Conservation (phyloP, 1,140 invertebrate genomes). For the Bradysia coprophila region DNA sequence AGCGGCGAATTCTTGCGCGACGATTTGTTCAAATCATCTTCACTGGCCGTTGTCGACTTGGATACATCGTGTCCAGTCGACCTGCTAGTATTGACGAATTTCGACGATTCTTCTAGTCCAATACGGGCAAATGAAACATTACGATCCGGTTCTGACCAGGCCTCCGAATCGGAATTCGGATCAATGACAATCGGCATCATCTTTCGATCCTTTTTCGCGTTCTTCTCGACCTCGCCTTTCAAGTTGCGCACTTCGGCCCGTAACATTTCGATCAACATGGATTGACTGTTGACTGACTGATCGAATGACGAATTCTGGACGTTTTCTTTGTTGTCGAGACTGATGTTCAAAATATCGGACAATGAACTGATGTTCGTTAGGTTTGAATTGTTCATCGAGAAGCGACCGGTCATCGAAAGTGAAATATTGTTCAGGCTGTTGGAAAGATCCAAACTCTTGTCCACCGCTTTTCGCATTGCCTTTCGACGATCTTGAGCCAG, state of each 20-base stretch:
- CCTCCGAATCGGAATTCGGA: conserved; percentile 55
- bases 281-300: conserved; percentile 15
- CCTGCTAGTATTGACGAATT: neutral
- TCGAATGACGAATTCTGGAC: conserved; percentile 14
- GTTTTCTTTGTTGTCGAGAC: conserved; percentile 12
- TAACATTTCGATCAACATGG: conserved; percentile 18
- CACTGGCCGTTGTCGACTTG: neutral
- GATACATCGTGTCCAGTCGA: neutral
- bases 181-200: conserved; percentile 15
- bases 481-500: conserved; percentile 27
- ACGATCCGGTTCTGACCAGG: conserved; percentile 69
- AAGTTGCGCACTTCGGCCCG: conserved; percentile 25
- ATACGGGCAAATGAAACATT: conserved; percentile 59
- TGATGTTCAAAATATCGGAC: conserved; percentile 19
- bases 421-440: conserved; percentile 28
- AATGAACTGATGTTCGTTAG: conserved; percentile 26
- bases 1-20: neutral
- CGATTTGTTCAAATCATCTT: neutral
- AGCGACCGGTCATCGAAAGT: conserved; percentile 11
- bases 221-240: conserved; percentile 24
- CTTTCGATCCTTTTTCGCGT: conserved; percentile 10
- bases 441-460: conserved; percentile 35
- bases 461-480: conserved; percentile 30
- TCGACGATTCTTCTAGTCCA: conserved; percentile 30
- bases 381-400: conserved; percentile 18